Evolutionary conservation across 2,797 vertebrate species (phyloP).

Genomic region (Scomberomorus guttatus): DNA sequence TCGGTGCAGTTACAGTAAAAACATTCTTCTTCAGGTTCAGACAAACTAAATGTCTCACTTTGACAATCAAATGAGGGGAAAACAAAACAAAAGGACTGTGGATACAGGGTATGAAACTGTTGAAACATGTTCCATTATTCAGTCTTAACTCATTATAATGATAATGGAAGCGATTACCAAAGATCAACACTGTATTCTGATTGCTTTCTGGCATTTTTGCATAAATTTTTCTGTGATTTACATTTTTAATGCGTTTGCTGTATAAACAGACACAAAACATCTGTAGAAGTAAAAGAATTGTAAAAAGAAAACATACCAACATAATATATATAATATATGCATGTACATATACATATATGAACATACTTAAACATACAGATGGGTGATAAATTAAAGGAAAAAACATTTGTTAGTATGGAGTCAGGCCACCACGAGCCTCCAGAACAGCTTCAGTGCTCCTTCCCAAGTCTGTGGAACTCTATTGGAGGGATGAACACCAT

Average conservation of each 20-base stretch:
- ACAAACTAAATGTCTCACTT: conserved; percentile 3
- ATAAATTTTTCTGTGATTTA: too few relatives aligned
- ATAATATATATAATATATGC: background rate
- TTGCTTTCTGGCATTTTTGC: conserved; percentile 16
- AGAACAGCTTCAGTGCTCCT: too few relatives aligned
- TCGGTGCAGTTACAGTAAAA: conserved; percentile 5
- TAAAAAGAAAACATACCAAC: background rate
- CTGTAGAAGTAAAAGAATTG: background rate
- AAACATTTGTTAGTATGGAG: too few relatives aligned
- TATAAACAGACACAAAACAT: background rate
- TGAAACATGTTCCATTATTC: conserved; percentile 4
- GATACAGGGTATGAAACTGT: background rate
- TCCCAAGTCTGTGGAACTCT: too few relatives aligned
- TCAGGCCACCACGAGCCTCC: too few relatives aligned
- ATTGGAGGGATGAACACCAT: too few relatives aligned
- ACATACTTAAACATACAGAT: too few relatives aligned
- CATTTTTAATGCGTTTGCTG: background rate
- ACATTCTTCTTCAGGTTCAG: background rate
- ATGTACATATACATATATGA: too few relatives aligned
- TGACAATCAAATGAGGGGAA: background rate
- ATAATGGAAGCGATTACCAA: conserved; percentile 9
- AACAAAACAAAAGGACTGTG: conserved; percentile 4
- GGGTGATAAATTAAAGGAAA: too few relatives aligned
- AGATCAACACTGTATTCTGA: conserved; percentile 10
- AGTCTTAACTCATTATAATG: conserved; percentile 25